These are phyloP conservation scores for Petrocephalus zakoni DNA, from an alignment of 2,113 vertebrate genomes.

Conservation along the genomic window DNA sequence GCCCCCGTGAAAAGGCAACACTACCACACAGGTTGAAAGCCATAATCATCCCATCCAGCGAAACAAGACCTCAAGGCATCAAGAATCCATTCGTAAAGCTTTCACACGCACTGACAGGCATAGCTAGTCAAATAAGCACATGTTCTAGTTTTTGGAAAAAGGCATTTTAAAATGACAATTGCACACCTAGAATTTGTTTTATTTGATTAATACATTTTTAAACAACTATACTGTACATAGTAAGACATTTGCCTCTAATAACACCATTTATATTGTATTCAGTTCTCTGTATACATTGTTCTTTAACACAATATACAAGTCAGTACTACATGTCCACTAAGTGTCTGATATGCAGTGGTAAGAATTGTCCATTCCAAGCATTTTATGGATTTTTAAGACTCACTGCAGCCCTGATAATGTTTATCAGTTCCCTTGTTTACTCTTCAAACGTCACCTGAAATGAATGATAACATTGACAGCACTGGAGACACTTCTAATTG, in stretches of 20 bases:
- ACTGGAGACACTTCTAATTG: not conserved
- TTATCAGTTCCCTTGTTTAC: not conserved
- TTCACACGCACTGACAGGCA: slow-evolving; percentile 47
- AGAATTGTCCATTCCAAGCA: not conserved
- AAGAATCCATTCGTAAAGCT: slow-evolving; percentile 42
- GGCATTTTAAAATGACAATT: slow-evolving; percentile 21
- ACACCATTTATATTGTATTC: not conserved
- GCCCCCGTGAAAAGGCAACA: slow-evolving; percentile 34
- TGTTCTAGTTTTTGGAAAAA: slow-evolving; percentile 28
- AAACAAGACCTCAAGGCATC: slow-evolving; percentile 40
- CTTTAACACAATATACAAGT: not conserved
- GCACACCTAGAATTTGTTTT: not conserved
- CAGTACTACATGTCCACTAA: not conserved
- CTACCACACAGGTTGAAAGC: slow-evolving; percentile 52
- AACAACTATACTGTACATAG: not conserved
- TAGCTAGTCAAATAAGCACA: slow-evolving; percentile 30
- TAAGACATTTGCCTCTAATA: not conserved
- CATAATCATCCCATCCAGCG: slow-evolving; percentile 1
- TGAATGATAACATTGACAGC: slow-evolving; percentile 26
- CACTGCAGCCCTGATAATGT: not conserved
- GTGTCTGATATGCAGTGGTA: not conserved
- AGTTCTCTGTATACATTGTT: not conserved
- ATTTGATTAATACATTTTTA: not conserved
- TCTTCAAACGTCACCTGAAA: not conserved
- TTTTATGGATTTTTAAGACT: not conserved